Evolutionary conservation across 2,797 vertebrate species (phyloP), one percentile per base, ranked within the genome.

Genomic region (Todus mexicanus): DNA sequence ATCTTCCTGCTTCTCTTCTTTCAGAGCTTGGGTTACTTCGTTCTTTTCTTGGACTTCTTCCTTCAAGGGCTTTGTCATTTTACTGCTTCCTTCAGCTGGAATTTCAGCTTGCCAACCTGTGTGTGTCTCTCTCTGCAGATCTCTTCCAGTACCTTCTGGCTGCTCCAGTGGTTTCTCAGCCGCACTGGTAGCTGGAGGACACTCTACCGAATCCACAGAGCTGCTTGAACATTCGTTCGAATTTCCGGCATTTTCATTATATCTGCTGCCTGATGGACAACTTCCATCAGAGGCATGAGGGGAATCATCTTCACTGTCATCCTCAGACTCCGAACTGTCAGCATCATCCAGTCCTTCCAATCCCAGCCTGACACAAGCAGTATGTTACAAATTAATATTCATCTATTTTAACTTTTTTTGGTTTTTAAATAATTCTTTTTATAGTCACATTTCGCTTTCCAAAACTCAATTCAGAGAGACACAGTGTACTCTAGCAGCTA

Each of bases 261-360:
- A 54, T n/a, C 25, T 56, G 66, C 72, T 78, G 31, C 66, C 38
- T 63, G 90, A 90, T 1, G 71, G 86, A 48, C 80, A 93, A 16
- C 78, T 86, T 47, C n/a, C 45, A 9, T 89, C 93, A 45, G 97
- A 95, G 23, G 92, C 29, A 15, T 86, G 83, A 35, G 79, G 95
- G 65, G 91, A 90, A 14, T 73, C 91, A 26, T 91, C 94, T 45
- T 97, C 97, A 21, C 72, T 93, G 15, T 95, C 97, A 45, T 97
- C 97, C 1, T 97, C 98, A 4, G 96, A 97, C 15, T 98, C 97
- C 1, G 98, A 98, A 45, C 96, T 98, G 70, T 92, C 95, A 26
- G 87, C 43, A 14, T 97, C 95, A 7, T 98, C 98, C 60, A 98
- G 53, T 18, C 91, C 98, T 72, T 97, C 97, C 78, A 98, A 23